Conservation (phyloP, 2,113 vertebrate genomes). For the Callocephalon fimbriatum region DNA sequence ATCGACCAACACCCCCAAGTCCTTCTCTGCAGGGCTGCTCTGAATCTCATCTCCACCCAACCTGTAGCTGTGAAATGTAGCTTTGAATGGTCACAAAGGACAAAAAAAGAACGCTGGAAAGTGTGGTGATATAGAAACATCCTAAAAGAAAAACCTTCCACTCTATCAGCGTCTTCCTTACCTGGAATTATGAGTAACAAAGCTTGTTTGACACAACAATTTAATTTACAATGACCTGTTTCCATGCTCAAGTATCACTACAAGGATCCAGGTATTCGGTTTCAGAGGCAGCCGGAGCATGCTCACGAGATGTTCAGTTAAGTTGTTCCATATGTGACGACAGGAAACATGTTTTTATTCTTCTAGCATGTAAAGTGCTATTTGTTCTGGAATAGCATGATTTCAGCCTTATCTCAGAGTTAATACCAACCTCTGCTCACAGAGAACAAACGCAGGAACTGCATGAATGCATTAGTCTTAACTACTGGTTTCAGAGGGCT, state of each 20-base stretch:
- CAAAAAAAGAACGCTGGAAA: neutral
- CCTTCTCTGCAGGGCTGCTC: no score
- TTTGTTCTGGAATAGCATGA: neutral
- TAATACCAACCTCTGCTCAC: neutral
- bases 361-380: neutral
- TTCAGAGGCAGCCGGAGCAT: neutral
- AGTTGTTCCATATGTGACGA: neutral
- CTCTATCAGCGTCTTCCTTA: neutral
- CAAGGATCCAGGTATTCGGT: neutral
- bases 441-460: neutral
- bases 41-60: no score
- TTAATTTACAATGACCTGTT: neutral
- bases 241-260: neutral
- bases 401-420: neutral
- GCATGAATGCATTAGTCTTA: neutral
- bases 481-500: neutral
- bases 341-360: neutral
- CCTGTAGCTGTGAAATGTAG: no score
- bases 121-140: neutral
- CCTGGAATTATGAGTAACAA: neutral
- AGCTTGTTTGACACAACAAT: neutral
- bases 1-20: no score
- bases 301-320: neutral
- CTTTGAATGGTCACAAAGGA: neutral
- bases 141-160: neutral